A percentile compares a stretch with the other conserved stretches of the same genome.
Conservation (phyloP, 2,888 invertebrate genomes). For the Lasioglossum marginatum region DNA sequence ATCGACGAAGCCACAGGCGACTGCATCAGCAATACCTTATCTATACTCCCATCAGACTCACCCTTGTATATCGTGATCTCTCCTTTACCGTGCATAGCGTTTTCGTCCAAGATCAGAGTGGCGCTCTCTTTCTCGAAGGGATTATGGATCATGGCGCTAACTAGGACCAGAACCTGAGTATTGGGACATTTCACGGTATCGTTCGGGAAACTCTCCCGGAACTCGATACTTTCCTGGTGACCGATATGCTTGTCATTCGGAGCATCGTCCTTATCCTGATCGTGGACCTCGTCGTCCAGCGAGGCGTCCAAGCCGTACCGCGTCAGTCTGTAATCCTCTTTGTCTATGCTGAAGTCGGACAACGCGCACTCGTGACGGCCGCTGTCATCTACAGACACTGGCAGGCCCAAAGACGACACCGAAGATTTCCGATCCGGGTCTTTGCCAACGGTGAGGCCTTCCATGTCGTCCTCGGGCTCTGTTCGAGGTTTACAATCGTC, state of each 20-base stretch:
- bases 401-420: slow-evolving; percentile 32
- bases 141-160: slow-evolving; percentile 59
- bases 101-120: slow-evolving; percentile 50
- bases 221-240: slow-evolving; percentile 13
- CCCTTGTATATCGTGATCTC: slow-evolving; percentile 59
- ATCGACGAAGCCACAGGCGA: slow-evolving; percentile 52
- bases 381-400: slow-evolving; percentile 36
- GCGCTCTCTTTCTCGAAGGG: slow-evolving; percentile 49
- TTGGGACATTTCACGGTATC: slow-evolving; percentile 41
- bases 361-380: slow-evolving; percentile 65
- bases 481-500: not conserved
- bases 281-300: slow-evolving; percentile 41
- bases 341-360: slow-evolving; percentile 68
- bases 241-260: slow-evolving; percentile 9
- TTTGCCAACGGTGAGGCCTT: slow-evolving; percentile 27
- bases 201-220: slow-evolving; percentile 20
- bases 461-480: slow-evolving; percentile 19
- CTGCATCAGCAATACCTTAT: slow-evolving; percentile 51
- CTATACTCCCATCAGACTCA: slow-evolving; percentile 42
- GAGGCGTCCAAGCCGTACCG: slow-evolving; percentile 53
- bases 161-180: slow-evolving; percentile 51
- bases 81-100: slow-evolving; percentile 36
- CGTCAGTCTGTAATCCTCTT: slow-evolving; percentile 64
- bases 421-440: slow-evolving; percentile 36
- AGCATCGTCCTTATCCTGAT: slow-evolving; percentile 6